Evolutionary conservation across 2,888 invertebrate species (phyloP).

Genomic region (Busseola fusca): DNA sequence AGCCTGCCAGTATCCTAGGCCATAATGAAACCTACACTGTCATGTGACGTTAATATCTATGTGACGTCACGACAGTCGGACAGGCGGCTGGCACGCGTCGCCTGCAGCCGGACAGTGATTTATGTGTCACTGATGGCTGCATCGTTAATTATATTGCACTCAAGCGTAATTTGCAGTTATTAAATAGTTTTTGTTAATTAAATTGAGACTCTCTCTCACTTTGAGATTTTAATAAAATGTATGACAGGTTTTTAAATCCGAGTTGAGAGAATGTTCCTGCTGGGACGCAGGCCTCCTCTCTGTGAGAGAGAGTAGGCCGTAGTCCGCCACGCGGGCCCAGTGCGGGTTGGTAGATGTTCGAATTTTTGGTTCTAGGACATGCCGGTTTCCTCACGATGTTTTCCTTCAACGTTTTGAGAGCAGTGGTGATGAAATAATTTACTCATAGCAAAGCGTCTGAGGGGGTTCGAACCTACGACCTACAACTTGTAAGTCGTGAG

Average conservation of each 20-base stretch:
- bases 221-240: slow-evolving; percentile 14
- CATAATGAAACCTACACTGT: slow-evolving; percentile 31
- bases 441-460: too few species aligned
- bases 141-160: slow-evolving; percentile 47
- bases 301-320: too few species aligned
- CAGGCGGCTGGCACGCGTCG: slow-evolving; percentile 39
- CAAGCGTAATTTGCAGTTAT: slow-evolving; percentile 38
- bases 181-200: slow-evolving; percentile 32
- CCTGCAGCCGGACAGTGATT: slow-evolving; percentile 49
- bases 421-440: too few species aligned
- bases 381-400: too few species aligned
- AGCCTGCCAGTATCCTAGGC: neutral
- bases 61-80: slow-evolving; percentile 32
- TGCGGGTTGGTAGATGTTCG: too few species aligned
- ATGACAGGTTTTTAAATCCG: neutral
- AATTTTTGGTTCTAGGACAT: too few species aligned
- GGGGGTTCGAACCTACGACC: too few species aligned
- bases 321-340: too few species aligned
- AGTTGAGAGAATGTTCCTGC: too few species aligned
- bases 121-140: slow-evolving; percentile 37
- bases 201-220: too few species aligned
- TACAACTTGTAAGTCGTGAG: neutral
- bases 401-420: too few species aligned
- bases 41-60: slow-evolving; percentile 34
- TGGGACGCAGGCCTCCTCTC: too few species aligned